Evolutionary conservation across 2,113 vertebrate genomes (phyloP).

Genomic region (Hypanus sabinus): DNA sequence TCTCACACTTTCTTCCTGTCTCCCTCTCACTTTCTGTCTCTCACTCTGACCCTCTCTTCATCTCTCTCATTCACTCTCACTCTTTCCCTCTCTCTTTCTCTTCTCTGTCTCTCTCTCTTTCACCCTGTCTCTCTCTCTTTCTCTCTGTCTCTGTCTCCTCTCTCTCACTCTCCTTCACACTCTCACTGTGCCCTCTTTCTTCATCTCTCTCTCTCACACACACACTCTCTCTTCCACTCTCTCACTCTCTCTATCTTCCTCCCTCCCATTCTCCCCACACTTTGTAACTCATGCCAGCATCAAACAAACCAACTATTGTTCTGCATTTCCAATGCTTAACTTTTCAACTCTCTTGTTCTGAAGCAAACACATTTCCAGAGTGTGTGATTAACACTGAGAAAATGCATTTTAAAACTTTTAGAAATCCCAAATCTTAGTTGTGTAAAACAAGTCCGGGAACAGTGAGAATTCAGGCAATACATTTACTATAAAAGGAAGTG

Average conservation of each 20-base stretch:
- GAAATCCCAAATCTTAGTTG: neutral
- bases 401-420: neutral
- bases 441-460: neutral
- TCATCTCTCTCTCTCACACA: no score
- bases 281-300: neutral
- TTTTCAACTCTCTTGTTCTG: neutral
- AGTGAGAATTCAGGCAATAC: neutral
- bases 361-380: neutral
- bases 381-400: neutral
- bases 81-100: no score
- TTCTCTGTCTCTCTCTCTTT: neutral
- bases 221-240: no score
- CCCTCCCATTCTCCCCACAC: neutral
- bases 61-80: no score
- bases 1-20: neutral
- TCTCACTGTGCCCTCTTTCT: neutral
- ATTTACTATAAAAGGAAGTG: neutral
- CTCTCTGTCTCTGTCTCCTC: neutral
- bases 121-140: no score
- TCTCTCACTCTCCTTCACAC: neutral
- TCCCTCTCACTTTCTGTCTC: no score
- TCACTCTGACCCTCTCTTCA: no score
- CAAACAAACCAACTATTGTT: slow-evolving; percentile 28
- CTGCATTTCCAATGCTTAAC: neutral
- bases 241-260: no score